Base-by-base conservation (phyloP, 2,113 vertebrate genomes). In the Psittacara wagleri region DNA sequence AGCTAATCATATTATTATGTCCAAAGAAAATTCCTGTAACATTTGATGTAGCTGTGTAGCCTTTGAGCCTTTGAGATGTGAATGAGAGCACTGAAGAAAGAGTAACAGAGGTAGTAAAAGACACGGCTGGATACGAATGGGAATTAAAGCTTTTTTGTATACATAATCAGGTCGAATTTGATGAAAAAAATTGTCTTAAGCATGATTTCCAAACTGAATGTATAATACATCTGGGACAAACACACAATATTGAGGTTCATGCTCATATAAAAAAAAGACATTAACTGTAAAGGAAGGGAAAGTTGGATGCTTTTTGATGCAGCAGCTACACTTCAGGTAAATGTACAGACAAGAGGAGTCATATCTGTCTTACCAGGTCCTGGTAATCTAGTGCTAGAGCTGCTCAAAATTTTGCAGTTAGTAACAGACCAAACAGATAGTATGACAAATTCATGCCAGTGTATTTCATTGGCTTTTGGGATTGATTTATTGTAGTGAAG, bases 81-180 rank as follows among this genome's bases (percentile, higher is more conserved):
- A 75, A 20, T 24, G 31, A 55, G 19, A 73, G 17, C 18, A 62
- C 37, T 20, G 8, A 86, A 63, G 46, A 61, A 86, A 63, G 7
- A 64, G 2, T 75, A 78, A 63, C 9, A 70, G 41, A 52, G 8
- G 27, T 7, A 31, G 15, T n/a, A 54, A 87, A 75, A 78, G 12
- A 43, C 84, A 64, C 7, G 1, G 0, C 17, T 52, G 37, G 70
- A 46, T 73, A 6, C 24, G n/a, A 64, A 76, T 61, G 11, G 8
- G 62, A 83, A 27, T 66, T 14, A 2, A 49, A 44, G 9, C 1
- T 0, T 2, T 62, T 5, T 41, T 90, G 49, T 33, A 33, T 49
- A 77, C 4, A 2, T 5, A 52, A 51, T n/a, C 10, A n/a, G 6
- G 7, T 10, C 49, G 15, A 74, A 57, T 35, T 93, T 13, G 10